phyloP scores from a whole-genome alignment of 2,797 vertebrate genomes.

The Decapterus maruadsi region DNA sequence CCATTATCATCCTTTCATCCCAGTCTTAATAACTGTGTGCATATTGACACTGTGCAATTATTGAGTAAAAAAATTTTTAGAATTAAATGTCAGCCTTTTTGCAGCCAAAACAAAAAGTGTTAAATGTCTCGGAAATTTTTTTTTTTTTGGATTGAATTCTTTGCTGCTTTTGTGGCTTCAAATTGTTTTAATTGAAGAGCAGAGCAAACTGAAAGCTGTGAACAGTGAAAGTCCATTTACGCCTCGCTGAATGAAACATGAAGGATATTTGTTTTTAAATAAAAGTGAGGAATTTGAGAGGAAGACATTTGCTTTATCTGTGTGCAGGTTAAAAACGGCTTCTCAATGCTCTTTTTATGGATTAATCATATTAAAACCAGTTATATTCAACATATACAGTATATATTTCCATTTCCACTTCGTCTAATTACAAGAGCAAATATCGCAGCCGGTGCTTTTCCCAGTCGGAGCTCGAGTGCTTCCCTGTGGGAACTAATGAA shows the following conservation, averaged over 20 bases:
- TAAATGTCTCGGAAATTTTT: slow-evolving; percentile 32
- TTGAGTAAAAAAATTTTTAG: slow-evolving; percentile 35
- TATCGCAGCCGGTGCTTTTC: not conserved
- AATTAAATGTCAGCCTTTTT: slow-evolving; percentile 50
- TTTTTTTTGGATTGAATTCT: slow-evolving; percentile 2
- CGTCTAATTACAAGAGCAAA: not conserved
- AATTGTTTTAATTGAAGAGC: slow-evolving; percentile 31
- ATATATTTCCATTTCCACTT: not conserved
- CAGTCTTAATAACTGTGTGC: slow-evolving; percentile 17
- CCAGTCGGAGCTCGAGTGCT: slow-evolving; percentile 2
- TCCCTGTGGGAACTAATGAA: slow-evolving; percentile 27
- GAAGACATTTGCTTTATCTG: not conserved
- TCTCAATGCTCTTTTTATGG: not conserved
- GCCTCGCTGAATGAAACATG: slow-evolving; percentile 33
- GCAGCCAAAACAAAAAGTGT: slow-evolving; percentile 30
- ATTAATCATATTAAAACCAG: not conserved
- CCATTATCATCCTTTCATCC: slow-evolving; percentile 18
- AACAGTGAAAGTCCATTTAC: slow-evolving; percentile 14
- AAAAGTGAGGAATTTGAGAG: not conserved
- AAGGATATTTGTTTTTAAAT: slow-evolving; percentile 22
- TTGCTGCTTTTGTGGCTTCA: not conserved
- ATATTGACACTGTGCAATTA: slow-evolving; percentile 28
- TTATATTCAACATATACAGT: not conserved
- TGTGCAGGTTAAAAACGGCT: not conserved
- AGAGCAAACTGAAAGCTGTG: slow-evolving; percentile 23